Conservation (phyloP, 1,140 invertebrate species). For the Papilio aristodemus region DNA sequence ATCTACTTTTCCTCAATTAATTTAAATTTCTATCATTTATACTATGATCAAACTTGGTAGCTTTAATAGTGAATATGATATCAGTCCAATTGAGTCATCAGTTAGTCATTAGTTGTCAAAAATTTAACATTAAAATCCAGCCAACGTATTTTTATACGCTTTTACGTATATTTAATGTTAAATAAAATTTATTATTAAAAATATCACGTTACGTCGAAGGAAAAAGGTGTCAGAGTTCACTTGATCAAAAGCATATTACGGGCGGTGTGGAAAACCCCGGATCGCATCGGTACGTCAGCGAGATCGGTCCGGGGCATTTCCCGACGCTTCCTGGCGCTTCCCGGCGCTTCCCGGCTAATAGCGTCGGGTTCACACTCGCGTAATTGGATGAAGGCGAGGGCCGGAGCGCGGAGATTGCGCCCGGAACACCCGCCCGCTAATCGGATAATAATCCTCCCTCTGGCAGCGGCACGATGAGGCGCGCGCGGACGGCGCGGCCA, state of each 20-base stretch:
- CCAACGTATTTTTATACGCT: no score
- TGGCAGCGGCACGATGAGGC: slow-evolving; percentile 34
- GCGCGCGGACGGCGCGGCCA: slow-evolving; percentile 6
- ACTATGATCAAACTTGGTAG: background rate
- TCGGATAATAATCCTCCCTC: slow-evolving; percentile 67
- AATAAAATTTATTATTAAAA: slow-evolving; percentile 15
- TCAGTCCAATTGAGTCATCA: background rate
- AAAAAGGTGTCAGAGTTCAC: slow-evolving; percentile 4
- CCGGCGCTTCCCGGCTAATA: slow-evolving; percentile 54
- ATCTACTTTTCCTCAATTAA: background rate
- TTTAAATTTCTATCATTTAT: background rate
- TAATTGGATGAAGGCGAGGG: slow-evolving; percentile 72
- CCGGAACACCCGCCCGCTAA: slow-evolving; percentile 61
- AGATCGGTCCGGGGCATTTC: slow-evolving; percentile 32
- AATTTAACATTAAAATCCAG: no score
- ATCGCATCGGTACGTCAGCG: slow-evolving; percentile 25
- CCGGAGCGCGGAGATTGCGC: slow-evolving; percentile 61
- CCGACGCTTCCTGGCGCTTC: slow-evolving; percentile 40
- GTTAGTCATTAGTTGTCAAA: background rate
- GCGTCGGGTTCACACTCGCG: slow-evolving; percentile 67
- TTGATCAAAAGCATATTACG: slow-evolving; percentile 8
- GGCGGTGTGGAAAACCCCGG: slow-evolving; percentile 16
- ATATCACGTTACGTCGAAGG: background rate
- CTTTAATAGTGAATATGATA: background rate
- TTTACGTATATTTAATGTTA: background rate